Percentiles rank a stretch among this genome's conserved stretches.
These are phyloP conservation scores for Drosophila tripunctata DNA, from an alignment of 2,888 invertebrate genomes.

Conservation along the genomic window DNA sequence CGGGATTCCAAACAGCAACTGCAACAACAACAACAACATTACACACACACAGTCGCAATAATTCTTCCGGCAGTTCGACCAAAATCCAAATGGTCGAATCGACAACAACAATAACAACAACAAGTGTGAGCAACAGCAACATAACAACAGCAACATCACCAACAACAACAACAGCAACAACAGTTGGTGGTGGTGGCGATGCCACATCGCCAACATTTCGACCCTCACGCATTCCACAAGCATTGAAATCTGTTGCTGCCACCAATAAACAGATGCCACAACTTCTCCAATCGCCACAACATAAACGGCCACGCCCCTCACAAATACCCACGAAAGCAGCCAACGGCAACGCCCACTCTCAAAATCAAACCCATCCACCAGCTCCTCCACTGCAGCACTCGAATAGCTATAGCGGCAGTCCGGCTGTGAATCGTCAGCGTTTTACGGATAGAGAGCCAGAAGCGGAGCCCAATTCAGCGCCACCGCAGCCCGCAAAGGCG, in stretches of 20 bases:
- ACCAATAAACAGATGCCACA: constrained; percentile 77
- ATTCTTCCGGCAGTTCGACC: constrained; percentile 81
- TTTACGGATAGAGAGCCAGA: constrained; percentile 51
- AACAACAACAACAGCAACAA: constrained; percentile 60
- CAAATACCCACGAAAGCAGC: constrained; percentile 83
- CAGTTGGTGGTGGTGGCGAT: constrained; percentile 31
- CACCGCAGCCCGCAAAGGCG: constrained; percentile 83
- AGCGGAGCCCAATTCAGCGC: constrained; percentile 81
- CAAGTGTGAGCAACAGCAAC: constrained; percentile 51
- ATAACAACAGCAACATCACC: constrained; percentile 56
- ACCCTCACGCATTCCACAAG: constrained; percentile 86
- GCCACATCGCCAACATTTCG: constrained; percentile 83
- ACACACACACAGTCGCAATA: constrained; percentile 80
- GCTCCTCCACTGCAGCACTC: constrained; percentile 68
- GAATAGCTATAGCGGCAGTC: constrained; percentile 77
- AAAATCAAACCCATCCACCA: not conserved
- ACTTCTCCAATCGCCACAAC: constrained; percentile 83
- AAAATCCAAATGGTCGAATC: constrained; percentile 80
- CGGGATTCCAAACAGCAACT: constrained; percentile 24
- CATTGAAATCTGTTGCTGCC: constrained; percentile 79
- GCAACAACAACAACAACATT: constrained; percentile 48
- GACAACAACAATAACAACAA: constrained; percentile 63
- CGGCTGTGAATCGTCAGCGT: constrained; percentile 61
- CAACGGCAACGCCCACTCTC: constrained; percentile 51
- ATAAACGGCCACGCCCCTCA: constrained; percentile 82